Base-by-base conservation (phyloP, 2,797 vertebrate species). In the Mormyrops boulengeri region DNA sequence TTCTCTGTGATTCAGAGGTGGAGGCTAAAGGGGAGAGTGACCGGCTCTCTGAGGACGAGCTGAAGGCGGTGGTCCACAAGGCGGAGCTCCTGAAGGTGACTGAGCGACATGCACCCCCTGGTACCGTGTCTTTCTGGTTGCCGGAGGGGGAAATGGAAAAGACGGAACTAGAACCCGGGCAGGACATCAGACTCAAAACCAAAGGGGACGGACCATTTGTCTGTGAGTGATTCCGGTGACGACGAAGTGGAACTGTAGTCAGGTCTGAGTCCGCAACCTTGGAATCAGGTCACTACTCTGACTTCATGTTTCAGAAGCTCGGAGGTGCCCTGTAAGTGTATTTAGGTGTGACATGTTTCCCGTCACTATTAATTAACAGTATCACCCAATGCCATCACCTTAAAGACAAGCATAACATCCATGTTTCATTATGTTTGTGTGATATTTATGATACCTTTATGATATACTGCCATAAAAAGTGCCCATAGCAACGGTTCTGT, bases 81-180 rank as follows among this genome's bases (percentile, higher is more conserved):
- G 89, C 94, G 0, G 96, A 97, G 92, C 94, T 98, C 88, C 26
- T 95, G 62, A 94, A 89, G 22, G 92, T 98, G 55, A 98, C 96
- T 0, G 94, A 95, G 50, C 91, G 90, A 66, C 93, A 96, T 90
- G 89, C 95, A 0, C 97, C 97, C 0, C 52, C 50, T 0, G 95
- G 95, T 50, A 93, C 97, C 0, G 93, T 96, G 90, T 97, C 96
- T 0, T 97, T 98, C 94, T 98, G 97, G 97, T 94, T 97, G 88
- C 94, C 94, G 0, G 97, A 98, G 93, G 89, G 91, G 0, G 97
- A 98, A 91, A 94, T 97, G 95, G 95, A 96, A 44, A 95, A 93
- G 4, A 94, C 95, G 0, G 97, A 98, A 91, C 92, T 98, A 3
- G 96, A 98, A 88, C 90, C 91, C 0, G 97, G 96, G 69, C 94